Evolutionary conservation across 2,888 invertebrate species (phyloP).

Genomic region (Pyralis farinalis): DNA sequence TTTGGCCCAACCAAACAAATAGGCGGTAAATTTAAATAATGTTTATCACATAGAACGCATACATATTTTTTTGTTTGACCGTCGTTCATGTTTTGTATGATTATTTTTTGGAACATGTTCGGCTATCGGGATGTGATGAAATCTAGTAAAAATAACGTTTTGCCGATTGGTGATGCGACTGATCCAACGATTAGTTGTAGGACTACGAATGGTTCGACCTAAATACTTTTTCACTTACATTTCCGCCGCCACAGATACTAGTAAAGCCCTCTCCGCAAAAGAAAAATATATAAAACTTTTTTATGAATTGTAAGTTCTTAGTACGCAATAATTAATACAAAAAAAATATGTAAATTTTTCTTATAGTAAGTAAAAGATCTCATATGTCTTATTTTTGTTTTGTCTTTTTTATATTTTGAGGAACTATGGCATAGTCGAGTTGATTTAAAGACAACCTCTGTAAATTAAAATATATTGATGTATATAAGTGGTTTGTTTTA

Average conservation of each 20-base stretch:
- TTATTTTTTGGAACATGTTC: background rate
- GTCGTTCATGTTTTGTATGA: too few relatives aligned
- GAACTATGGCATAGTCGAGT: constrained; percentile 78
- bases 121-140: too few relatives aligned
- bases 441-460: constrained; percentile 81
- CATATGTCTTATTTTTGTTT: constrained; percentile 80
- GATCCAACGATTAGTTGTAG: constrained; percentile 13
- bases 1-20: too few relatives aligned
- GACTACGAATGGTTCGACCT: constrained; percentile 16
- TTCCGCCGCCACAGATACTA: constrained; percentile 21
- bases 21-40: too few relatives aligned
- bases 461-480: constrained; percentile 81
- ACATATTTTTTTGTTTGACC: too few relatives aligned
- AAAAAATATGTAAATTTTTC: constrained; percentile 76
- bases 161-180: constrained; percentile 2
- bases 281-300: constrained; percentile 39
- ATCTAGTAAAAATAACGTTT: too few relatives aligned
- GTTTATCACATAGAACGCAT: too few relatives aligned
- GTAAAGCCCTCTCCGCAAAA: constrained; percentile 53
- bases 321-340: constrained; percentile 71
- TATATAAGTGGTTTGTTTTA: constrained; percentile 66
- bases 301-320: constrained; percentile 71
- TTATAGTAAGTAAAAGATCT: constrained; percentile 81
- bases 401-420: constrained; percentile 81
- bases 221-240: constrained; percentile 13